Evolutionary conservation across 2,113 vertebrate genomes (phyloP).

Genomic region (Hippopotamus amphibius): DNA sequence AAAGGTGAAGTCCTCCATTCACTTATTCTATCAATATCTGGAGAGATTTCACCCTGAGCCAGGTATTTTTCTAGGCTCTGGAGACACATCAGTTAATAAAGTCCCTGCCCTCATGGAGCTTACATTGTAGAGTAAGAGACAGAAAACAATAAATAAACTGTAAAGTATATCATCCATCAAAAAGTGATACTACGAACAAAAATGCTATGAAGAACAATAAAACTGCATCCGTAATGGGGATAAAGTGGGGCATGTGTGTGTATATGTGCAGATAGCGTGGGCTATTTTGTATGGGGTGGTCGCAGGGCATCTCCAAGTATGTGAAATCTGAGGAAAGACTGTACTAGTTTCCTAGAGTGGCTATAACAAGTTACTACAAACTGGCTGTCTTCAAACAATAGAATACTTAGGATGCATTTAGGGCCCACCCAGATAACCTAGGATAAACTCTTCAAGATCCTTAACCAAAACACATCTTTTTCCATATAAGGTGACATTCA

Average conservation of each 20-base stretch:
- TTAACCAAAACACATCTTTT: background rate
- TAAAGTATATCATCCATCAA: background rate
- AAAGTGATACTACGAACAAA: background rate
- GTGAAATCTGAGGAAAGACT: background rate
- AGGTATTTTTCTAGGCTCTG: background rate
- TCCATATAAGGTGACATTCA: background rate
- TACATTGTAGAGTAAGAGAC: background rate
- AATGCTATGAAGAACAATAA: background rate
- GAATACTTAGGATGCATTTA: background rate
- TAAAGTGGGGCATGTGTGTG: accelerated
- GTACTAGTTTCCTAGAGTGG: background rate
- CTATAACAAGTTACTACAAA: background rate
- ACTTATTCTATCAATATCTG: conserved; percentile 41
- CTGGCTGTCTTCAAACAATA: background rate
- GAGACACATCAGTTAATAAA: background rate
- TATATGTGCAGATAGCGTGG: no score
- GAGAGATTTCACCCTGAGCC: background rate
- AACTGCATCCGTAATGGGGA: background rate
- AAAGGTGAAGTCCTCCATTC: conserved; percentile 17
- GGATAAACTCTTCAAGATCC: background rate
- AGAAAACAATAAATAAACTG: background rate
- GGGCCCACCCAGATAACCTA: background rate
- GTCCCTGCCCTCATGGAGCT: background rate
- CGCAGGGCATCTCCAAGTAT: background rate
- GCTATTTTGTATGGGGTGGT: background rate